These are phyloP conservation scores for Gorsachius goisagi DNA, from an alignment of 2,113 vertebrate genomes.

Conservation along the genomic window DNA sequence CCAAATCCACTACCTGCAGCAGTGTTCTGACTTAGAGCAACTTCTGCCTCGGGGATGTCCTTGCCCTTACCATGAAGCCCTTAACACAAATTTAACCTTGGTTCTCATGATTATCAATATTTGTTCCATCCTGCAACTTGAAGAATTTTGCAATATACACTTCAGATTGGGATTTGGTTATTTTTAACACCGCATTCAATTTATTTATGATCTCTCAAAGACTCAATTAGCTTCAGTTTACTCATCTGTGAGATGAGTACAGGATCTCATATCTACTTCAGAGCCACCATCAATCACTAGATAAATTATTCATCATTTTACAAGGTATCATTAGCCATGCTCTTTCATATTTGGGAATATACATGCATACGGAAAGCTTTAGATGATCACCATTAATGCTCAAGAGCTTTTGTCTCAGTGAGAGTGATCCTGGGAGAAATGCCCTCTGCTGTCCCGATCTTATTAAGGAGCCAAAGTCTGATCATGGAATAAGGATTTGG, in stretches of 20 bases:
- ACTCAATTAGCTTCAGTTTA: conserved; percentile 44
- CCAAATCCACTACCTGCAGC: neutral
- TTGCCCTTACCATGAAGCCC: neutral
- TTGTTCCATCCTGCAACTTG: neutral
- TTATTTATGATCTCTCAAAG: conserved; percentile 20
- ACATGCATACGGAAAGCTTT: neutral
- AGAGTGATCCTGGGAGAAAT: neutral
- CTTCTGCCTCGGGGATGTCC: neutral
- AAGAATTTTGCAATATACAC: neutral
- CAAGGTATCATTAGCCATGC: conserved; percentile 21
- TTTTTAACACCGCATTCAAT: neutral
- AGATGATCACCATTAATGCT: neutral
- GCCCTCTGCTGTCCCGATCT: neutral
- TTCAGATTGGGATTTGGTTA: neutral
- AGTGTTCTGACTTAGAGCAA: neutral
- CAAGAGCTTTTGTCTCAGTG: neutral
- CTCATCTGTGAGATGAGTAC: conserved; percentile 1
- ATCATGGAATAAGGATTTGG: neutral
- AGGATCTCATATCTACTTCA: neutral
- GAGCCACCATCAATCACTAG: neutral
- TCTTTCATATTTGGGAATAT: neutral
- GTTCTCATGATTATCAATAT: neutral
- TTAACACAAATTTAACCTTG: neutral
- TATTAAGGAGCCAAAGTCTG: neutral
- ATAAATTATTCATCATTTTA: conserved; percentile 25